Evolutionary conservation across 2,888 invertebrate genomes (phyloP), one percentile per base, ranked within the genome.

Genomic region (Platycnemis pennipes): DNA sequence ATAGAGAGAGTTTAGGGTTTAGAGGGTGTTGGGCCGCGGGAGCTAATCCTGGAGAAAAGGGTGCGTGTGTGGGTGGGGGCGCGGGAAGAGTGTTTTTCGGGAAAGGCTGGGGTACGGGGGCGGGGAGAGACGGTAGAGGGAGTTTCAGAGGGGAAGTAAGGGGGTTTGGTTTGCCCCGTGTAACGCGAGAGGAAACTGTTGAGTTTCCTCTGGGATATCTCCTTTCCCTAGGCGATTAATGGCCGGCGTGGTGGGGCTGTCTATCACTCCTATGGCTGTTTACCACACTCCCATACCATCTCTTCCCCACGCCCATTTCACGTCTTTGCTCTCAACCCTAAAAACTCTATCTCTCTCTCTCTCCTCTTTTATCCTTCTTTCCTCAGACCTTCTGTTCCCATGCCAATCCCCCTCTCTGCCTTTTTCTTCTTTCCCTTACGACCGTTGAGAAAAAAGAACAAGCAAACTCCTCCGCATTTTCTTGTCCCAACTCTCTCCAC

Each of bases 181-280:
- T 91, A 91, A 91, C 69, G 63, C 44, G 63, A 63, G 42, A n/a
- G 91, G 63, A 22, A 69, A 16, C n/a, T 46, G 87, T 87, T 13
- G 87, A 87, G 46, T 46, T 44, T 86, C 26, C 56, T 89, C 37
- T 26, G 88, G 46, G 69, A 56, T 22, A 91, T 91, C 89, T 31
- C 49, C 49, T 88, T 49, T 56, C 56, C 91, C 42, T 42, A 44
- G 56, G 56, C 91, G 91, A 91, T 91, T 91, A 63, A 69, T 91
- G 91, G 44, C 42, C 45, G 91, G 44, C 89, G 63, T 53, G 89
- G 19, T 26, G 42, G 0, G 37, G n/a, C 22, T 77, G 77, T 13
- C 77, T 77, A 37, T 77, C 77, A 77, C 77, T 31, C 26, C 77
- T 31, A 77, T 26, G 37, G 63, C 63, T 63, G 63, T 77, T 31